Conservation (phyloP, 2,797 vertebrate species). For the Bradypus variegatus region DNA sequence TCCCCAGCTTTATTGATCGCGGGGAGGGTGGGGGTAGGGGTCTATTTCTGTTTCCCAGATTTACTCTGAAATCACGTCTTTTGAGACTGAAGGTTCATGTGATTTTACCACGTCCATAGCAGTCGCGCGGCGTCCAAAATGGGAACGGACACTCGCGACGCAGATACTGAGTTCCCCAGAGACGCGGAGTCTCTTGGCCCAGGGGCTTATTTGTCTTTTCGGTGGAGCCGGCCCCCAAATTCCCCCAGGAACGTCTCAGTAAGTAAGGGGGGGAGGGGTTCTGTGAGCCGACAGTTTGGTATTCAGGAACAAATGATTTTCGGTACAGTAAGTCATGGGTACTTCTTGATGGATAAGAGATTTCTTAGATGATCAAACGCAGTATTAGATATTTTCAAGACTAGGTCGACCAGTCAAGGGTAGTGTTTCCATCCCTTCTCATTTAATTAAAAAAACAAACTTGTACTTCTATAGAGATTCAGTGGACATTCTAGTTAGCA, state of each 20-base stretch:
- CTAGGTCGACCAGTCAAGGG: background rate
- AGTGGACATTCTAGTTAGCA: background rate
- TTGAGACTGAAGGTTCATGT: background rate
- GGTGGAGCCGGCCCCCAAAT: background rate
- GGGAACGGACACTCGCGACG: background rate
- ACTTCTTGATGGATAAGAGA: constrained; percentile 10
- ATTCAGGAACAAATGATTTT: background rate
- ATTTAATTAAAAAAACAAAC: background rate
- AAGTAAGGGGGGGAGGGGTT: background rate
- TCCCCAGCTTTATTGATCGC: background rate
- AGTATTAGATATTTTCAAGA: background rate
- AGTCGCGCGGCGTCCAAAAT: background rate
- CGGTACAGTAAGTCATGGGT: background rate
- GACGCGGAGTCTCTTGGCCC: background rate
- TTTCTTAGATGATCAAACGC: constrained; percentile 17
- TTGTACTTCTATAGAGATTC: background rate
- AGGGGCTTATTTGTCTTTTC: background rate
- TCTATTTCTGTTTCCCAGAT: background rate
- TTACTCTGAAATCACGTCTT: background rate
- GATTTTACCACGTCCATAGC: background rate
- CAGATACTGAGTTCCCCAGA: background rate
- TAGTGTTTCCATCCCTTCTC: background rate
- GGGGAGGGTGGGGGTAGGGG: background rate
- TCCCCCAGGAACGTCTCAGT: constrained; percentile 38
- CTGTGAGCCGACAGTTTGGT: background rate